Evolutionary conservation across 1,140 invertebrate species (phyloP).

Genomic region (Lepidurus couesii): DNA sequence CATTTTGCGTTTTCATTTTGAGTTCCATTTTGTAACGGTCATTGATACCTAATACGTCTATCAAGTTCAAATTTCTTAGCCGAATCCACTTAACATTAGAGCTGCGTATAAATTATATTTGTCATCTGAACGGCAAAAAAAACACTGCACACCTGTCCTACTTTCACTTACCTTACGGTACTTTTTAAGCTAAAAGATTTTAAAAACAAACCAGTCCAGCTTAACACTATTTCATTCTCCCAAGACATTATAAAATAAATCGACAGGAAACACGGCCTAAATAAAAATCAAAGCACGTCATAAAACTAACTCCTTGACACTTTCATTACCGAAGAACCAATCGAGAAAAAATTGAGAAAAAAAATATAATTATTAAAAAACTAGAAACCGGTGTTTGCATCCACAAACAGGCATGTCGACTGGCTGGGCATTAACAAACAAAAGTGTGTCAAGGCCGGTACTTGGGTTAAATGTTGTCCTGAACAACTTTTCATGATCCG

Average conservation of each 20-base stretch:
- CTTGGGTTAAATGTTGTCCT: background rate
- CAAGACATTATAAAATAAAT: no score
- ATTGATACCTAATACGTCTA: background rate
- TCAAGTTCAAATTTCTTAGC: no score
- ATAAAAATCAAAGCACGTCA: no score
- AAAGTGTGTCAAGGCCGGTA: conserved; percentile 11
- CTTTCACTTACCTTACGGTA: background rate
- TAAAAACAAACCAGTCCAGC: background rate
- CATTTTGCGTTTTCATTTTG: background rate
- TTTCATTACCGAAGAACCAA: background rate
- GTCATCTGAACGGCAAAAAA: background rate
- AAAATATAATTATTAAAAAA: no score
- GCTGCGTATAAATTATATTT: background rate
- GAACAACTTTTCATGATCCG: background rate
- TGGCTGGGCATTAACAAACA: background rate
- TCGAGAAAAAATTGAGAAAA: background rate
- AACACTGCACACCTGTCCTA: background rate
- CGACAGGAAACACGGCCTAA: no score
- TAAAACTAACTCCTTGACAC: no score
- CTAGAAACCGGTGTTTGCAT: background rate
- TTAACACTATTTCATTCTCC: background rate
- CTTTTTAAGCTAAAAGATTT: background rate
- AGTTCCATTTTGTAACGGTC: background rate
- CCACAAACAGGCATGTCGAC: background rate
- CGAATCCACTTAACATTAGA: no score